Evolutionary conservation across 2,888 invertebrate species (phyloP).

Genomic region (Serrognathus titanus): DNA sequence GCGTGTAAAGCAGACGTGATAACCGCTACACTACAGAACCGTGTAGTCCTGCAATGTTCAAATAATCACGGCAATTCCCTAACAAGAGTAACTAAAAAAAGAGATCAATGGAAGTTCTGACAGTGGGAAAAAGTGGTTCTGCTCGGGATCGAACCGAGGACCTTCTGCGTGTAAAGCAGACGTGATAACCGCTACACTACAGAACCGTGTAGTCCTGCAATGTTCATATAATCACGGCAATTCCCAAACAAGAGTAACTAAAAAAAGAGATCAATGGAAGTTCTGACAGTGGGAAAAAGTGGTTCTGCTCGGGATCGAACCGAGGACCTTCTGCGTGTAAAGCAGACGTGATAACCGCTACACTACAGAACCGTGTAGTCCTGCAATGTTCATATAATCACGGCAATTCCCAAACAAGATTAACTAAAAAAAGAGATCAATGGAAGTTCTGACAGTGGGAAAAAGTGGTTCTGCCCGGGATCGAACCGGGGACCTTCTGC

Average conservation of each 20-base stretch:
- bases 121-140: constrained; percentile 38
- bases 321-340: constrained; percentile 52
- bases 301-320: constrained; percentile 52
- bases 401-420: no score
- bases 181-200: constrained; percentile 50
- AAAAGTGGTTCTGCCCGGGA: constrained; percentile 48
- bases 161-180: constrained; percentile 52
- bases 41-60: no score
- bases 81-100: no score
- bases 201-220: constrained; percentile 29
- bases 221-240: no score
- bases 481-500: constrained; percentile 52
- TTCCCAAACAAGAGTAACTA: no score
- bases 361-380: constrained; percentile 42
- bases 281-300: constrained; percentile 22
- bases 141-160: constrained; percentile 52
- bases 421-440: no score
- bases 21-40: constrained; percentile 49
- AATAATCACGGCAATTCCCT: no score
- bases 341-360: constrained; percentile 51
- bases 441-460: not conserved
- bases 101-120: no score
- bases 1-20: constrained; percentile 52
- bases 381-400: no score
- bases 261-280: no score